Evolutionary conservation across 1,140 invertebrate genomes (phyloP).

Genomic region (Musca domestica): DNA sequence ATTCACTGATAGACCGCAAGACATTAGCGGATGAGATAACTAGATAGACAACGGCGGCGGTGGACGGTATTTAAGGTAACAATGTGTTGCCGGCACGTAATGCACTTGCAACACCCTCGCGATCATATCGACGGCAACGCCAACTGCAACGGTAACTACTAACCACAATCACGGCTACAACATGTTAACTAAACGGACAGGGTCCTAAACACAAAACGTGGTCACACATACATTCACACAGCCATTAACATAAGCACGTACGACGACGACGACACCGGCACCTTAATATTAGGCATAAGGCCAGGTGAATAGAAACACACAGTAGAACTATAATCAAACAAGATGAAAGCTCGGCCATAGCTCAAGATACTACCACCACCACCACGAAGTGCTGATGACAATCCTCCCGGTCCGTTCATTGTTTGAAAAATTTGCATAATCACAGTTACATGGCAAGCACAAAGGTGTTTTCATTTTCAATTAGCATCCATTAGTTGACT

Average conservation of each 20-base stretch:
- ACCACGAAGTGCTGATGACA: no score
- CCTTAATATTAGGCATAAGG: no score
- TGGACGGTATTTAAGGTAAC: slow-evolving; percentile 12
- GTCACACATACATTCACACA: no score
- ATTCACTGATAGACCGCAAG: neutral
- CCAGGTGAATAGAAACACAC: no score
- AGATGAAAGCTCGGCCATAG: no score
- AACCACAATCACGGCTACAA: neutral
- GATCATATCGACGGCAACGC: slow-evolving; percentile 11
- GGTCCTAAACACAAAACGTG: no score
- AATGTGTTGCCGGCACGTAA: slow-evolving; percentile 13
- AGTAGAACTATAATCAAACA: no score
- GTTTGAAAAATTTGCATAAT: slow-evolving; percentile 17
- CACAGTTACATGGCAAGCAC: slow-evolving; percentile 17
- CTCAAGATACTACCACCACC: no score
- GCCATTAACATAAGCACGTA: no score
- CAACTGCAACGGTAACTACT: neutral
- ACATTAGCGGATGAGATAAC: slow-evolving; percentile 10
- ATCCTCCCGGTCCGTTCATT: no score
- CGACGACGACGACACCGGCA: no score
- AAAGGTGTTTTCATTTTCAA: slow-evolving; percentile 13
- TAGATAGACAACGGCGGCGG: neutral
- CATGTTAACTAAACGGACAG: neutral
- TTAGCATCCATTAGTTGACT: slow-evolving; percentile 18
- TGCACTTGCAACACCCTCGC: slow-evolving; percentile 19